These are phyloP conservation scores for Oreochromis spilurus DNA, from an alignment of 2,113 vertebrate species.

Conservation along the genomic window DNA sequence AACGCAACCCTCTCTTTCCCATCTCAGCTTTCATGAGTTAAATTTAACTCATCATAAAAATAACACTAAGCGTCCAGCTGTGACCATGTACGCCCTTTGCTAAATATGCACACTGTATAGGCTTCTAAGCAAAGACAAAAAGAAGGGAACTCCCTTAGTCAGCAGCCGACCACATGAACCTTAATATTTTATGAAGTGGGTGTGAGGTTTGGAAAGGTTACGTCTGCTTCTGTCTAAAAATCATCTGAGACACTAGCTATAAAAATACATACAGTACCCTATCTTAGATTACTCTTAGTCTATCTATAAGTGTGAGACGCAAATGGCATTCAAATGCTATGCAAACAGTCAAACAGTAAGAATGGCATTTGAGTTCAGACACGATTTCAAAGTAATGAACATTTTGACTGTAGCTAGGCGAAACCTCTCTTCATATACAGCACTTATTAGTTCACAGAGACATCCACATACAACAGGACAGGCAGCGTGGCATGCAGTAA, in stretches of 20 bases:
- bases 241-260: not conserved
- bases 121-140: not conserved
- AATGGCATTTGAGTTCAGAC: conserved; percentile 1
- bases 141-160: conserved; percentile 29
- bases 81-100: conserved; percentile 5
- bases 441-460: not conserved
- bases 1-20: not conserved
- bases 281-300: not conserved
- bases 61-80: conserved; percentile 25
- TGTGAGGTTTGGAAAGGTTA: not conserved
- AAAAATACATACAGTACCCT: not conserved
- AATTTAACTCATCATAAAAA: conserved; percentile 30
- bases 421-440: not conserved
- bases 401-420: not conserved
- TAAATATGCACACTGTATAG: not conserved
- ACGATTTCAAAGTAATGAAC: not conserved
- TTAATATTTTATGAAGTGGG: conserved; percentile 11
- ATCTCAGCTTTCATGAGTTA: conserved; percentile 38
- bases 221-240: not conserved
- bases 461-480: not conserved
- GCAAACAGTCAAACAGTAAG: not conserved
- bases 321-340: not conserved
- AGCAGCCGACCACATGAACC: conserved; percentile 38
- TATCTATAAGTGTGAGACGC: not conserved
- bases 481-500: not conserved